phyloP scores from a whole-genome alignment of 2,113 vertebrate genomes.

The Oreochromis aureus region DNA sequence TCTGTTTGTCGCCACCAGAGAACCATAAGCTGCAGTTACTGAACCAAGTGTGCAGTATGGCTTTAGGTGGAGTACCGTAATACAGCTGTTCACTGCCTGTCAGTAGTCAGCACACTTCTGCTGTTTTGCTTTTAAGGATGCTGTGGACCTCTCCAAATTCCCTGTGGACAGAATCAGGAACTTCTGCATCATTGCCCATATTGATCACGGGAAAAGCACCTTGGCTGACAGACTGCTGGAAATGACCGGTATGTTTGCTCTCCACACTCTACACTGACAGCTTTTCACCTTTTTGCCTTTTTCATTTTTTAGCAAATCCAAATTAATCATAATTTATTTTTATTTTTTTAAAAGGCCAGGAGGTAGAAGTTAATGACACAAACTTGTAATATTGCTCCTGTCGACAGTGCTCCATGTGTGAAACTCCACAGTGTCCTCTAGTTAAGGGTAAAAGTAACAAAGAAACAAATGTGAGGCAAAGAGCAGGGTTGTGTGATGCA shows the following conservation, averaged over 20 bases:
- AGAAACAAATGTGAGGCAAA: neutral
- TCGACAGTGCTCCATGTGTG: neutral
- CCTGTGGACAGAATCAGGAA: slow-evolving; percentile 87
- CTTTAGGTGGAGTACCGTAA: neutral
- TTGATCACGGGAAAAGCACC: slow-evolving; percentile 98
- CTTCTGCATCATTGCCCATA: slow-evolving; percentile 95
- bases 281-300: neutral
- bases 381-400: neutral
- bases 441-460: neutral
- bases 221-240: slow-evolving; percentile 91
- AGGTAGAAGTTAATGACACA: neutral
- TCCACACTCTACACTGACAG: neutral
- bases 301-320: neutral
- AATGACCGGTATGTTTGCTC: slow-evolving; percentile 80
- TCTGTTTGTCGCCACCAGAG: neutral
- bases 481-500: neutral
- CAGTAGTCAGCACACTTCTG: neutral
- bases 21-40: neutral
- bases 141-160: slow-evolving; percentile 81
- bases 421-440: neutral
- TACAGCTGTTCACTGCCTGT: neutral
- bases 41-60: neutral
- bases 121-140: slow-evolving; percentile 68
- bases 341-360: neutral
- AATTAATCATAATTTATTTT: neutral